Percentiles rank a stretch among this genome's conserved stretches.
Conservation (phyloP, 2,113 vertebrate species). For the Nothoprocta perdicaria region DNA sequence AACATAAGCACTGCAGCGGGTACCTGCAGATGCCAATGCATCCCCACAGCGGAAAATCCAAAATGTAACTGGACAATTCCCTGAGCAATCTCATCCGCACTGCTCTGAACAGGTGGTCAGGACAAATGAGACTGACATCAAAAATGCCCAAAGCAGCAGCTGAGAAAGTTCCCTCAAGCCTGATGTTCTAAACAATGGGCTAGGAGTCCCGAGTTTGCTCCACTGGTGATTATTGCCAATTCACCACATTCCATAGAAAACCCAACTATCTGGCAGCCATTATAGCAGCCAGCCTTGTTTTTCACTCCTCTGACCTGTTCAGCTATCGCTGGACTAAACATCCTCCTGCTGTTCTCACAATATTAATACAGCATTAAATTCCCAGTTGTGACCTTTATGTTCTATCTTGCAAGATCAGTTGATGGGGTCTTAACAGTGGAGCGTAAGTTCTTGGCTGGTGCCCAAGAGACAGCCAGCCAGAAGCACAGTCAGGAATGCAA, state of each 20-base stretch:
- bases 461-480: background rate
- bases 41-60: background rate
- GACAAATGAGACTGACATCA: background rate
- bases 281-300: background rate
- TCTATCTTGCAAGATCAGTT: background rate
- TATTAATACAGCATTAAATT: background rate
- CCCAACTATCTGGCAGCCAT: background rate
- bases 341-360: background rate
- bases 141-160: background rate
- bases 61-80: background rate
- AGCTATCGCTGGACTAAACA: background rate
- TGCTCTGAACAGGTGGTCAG: background rate
- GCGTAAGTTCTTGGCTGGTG: background rate
- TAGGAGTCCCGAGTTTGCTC: background rate
- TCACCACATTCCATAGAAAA: background rate
- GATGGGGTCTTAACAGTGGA: background rate
- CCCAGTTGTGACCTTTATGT: background rate
- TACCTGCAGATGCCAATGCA: background rate
- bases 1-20: fast-evolving
- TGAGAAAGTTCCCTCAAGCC: background rate
- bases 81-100: background rate
- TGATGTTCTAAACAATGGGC: background rate
- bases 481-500: background rate
- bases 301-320: background rate
- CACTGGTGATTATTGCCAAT: background rate